Evolutionary conservation across 2,888 invertebrate species (phyloP).

Genomic region (Autographa gamma): DNA sequence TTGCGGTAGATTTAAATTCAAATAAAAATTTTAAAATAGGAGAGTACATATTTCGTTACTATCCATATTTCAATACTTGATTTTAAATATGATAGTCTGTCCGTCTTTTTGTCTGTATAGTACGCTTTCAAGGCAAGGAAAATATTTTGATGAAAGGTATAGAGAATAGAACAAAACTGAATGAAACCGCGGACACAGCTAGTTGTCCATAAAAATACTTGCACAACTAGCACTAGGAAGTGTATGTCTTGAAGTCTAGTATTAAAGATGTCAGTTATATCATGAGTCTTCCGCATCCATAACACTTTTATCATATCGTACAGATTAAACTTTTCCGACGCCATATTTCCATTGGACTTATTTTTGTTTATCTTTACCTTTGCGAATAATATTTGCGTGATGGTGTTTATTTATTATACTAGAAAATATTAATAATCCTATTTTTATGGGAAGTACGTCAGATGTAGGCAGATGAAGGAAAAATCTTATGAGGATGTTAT

Average conservation of each 20-base stretch:
- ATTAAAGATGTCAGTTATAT: slow-evolving; percentile 9
- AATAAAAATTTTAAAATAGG: too few species aligned
- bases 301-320: slow-evolving; percentile 14
- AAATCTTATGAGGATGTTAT: neutral
- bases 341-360: neutral
- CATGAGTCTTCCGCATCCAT: slow-evolving; percentile 10
- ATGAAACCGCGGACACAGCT: too few species aligned
- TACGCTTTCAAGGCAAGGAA: too few species aligned
- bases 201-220: too few species aligned
- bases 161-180: too few species aligned
- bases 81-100: too few species aligned
- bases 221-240: neutral
- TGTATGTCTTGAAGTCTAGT: neutral
- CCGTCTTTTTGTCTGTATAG: too few species aligned
- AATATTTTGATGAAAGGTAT: too few species aligned
- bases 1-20: too few species aligned
- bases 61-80: too few species aligned
- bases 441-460: neutral
- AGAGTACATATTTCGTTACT: too few species aligned
- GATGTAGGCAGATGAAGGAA: neutral
- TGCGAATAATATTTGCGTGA: neutral
- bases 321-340: slow-evolving; percentile 7
- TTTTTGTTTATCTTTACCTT: slow-evolving; percentile 12
- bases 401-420: neutral
- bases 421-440: neutral